Evolutionary conservation across 2,797 vertebrate genomes (phyloP).

Genomic region (Poeciliopsis turneri): DNA sequence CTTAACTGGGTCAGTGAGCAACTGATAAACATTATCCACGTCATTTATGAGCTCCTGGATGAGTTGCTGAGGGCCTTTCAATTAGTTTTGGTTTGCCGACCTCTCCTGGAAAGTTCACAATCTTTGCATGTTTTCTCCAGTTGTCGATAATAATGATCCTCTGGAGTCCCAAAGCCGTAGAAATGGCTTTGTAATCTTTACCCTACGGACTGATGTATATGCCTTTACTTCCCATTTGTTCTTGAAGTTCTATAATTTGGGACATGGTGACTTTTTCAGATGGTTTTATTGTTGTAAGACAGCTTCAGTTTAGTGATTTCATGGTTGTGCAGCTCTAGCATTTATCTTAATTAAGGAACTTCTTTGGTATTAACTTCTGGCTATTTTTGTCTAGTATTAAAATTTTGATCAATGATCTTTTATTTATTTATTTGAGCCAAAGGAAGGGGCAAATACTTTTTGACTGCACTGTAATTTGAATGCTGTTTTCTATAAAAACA

Average conservation of each 20-base stretch:
- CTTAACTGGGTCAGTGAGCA: neutral
- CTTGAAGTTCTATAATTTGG: neutral
- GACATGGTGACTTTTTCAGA: neutral
- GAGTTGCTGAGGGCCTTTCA: neutral
- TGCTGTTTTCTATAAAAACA: conserved; percentile 42
- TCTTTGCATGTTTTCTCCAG: neutral
- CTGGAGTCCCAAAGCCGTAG: neutral
- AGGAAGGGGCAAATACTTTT: neutral
- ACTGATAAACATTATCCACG: too few relatives aligned
- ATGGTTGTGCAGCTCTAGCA: neutral
- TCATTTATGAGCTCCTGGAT: neutral
- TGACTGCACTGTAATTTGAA: conserved; percentile 27
- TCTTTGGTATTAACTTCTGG: neutral
- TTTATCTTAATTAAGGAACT: neutral
- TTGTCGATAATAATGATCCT: neutral
- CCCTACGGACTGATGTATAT: neutral
- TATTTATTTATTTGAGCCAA: neutral
- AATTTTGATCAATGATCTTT: neutral
- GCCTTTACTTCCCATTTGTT: neutral
- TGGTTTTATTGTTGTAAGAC: neutral
- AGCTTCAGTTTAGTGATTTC: neutral
- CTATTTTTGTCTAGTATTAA: neutral
- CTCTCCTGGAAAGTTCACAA: neutral
- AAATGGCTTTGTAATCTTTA: neutral
- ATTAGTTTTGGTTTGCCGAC: neutral